Evolutionary conservation across 2,888 invertebrate genomes (phyloP).

Genomic region (Toxonevra muliebris): DNA sequence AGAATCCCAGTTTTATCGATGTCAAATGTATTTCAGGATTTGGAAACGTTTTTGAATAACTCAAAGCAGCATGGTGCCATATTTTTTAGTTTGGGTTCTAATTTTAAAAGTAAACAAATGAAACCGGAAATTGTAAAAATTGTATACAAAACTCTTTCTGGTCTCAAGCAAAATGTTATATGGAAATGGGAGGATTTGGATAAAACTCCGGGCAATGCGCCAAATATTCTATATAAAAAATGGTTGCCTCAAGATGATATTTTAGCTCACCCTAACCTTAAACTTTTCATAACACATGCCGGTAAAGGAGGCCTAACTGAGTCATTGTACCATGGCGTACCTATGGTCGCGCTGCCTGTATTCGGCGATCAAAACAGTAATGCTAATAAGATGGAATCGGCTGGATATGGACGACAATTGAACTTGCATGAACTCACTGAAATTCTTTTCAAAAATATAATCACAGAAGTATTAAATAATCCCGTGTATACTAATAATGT

Average conservation of each 20-base stretch:
- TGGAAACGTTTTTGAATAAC: conserved; percentile 47
- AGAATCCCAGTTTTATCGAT: too few relatives aligned
- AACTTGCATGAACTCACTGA: conserved; percentile 40
- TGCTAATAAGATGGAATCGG: conserved; percentile 75
- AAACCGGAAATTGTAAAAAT: conserved; percentile 56
- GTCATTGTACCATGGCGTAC: conserved; percentile 80
- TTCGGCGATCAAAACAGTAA: conserved; percentile 83
- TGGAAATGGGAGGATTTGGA: conserved; percentile 74
- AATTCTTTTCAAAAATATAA: conserved; percentile 37
- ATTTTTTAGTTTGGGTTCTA: conserved; percentile 62
- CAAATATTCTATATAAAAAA: conserved; percentile 60
- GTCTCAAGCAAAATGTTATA: conserved; percentile 71
- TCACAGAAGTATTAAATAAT: conserved; percentile 50
- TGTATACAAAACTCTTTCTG: conserved; percentile 69
- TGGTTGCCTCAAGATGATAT: conserved; percentile 75
- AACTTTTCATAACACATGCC: conserved; percentile 58
- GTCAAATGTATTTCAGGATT: conserved; percentile 40
- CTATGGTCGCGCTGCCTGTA: conserved; percentile 78
- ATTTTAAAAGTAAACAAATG: conserved; percentile 47
- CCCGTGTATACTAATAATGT: conserved; percentile 52
- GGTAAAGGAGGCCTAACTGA: conserved; percentile 81
- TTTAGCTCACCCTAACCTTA: conserved; percentile 76
- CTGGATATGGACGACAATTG: conserved; percentile 65
- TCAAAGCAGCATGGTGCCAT: conserved; percentile 43
- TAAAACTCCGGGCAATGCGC: conserved; percentile 56